phyloP scores from a whole-genome alignment of 2,888 invertebrate genomes.

The Disparrhopalites patrizii region DNA sequence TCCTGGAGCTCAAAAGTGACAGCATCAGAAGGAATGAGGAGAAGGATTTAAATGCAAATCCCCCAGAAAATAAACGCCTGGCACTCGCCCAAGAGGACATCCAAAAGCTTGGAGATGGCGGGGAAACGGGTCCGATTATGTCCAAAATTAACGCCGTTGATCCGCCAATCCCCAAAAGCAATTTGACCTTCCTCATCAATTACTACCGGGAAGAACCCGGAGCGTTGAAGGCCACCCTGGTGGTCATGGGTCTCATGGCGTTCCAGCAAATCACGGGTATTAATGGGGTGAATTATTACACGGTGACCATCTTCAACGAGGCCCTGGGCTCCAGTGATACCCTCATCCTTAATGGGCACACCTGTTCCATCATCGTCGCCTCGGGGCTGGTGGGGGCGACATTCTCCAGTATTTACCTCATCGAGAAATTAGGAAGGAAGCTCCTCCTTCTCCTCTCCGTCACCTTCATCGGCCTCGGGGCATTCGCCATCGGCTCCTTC shows the following conservation, averaged over 20 bases:
- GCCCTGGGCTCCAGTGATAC: slow-evolving; percentile 32
- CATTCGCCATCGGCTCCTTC: slow-evolving; percentile 36
- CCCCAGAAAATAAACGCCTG: not conserved
- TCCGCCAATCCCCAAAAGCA: too few species aligned
- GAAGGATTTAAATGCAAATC: slow-evolving; percentile 34
- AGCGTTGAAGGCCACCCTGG: slow-evolving; percentile 34
- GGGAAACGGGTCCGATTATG: not conserved
- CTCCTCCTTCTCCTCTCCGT: slow-evolving; percentile 35
- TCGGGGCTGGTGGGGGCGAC: slow-evolving; percentile 38
- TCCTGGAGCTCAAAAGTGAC: not conserved
- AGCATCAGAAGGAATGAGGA: not conserved
- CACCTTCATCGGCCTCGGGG: slow-evolving; percentile 31
- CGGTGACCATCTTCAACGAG: slow-evolving; percentile 40
- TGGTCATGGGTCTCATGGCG: slow-evolving; percentile 38
- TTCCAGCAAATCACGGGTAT: slow-evolving; percentile 43
- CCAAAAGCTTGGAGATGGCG: not conserved
- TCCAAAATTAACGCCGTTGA: not conserved
- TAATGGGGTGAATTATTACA: slow-evolving; percentile 42
- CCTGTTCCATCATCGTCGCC: slow-evolving; percentile 40
- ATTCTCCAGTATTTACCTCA: slow-evolving; percentile 38
- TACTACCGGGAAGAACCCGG: slow-evolving; percentile 8
- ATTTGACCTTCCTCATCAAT: not conserved
- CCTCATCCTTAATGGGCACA: slow-evolving; percentile 32
- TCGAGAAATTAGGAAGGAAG: slow-evolving; percentile 43
- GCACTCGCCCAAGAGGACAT: not conserved